Conservation (phyloP, 2,888 invertebrate genomes). For the Polydrusus cervinus region DNA sequence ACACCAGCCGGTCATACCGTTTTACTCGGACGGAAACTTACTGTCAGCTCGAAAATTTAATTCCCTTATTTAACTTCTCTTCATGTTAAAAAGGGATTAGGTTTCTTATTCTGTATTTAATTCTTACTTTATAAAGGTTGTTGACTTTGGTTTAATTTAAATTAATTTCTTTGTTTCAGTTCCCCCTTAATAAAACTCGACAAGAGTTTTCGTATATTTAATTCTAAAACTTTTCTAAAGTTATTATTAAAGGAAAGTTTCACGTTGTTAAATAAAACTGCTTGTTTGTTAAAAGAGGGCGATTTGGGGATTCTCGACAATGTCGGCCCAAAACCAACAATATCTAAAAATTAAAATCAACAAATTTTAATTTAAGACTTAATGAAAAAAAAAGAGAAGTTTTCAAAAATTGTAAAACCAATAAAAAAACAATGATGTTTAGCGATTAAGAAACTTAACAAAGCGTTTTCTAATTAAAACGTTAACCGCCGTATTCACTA, state of each 20-base stretch:
- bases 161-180: slow-evolving; percentile 10
- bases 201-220: slow-evolving; percentile 11
- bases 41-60: neutral
- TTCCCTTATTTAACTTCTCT: slow-evolving; percentile 1
- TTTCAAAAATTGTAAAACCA: neutral
- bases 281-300: slow-evolving; percentile 12
- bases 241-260: slow-evolving; percentile 13
- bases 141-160: slow-evolving; percentile 12
- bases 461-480: no score
- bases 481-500: no score
- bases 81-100: neutral
- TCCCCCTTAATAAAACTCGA: slow-evolving; percentile 11
- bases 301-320: neutral
- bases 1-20: no score
- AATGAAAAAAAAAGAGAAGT: neutral
- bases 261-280: neutral
- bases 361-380: slow-evolving; percentile 7
- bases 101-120: neutral
- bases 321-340: neutral
- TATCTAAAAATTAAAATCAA: neutral
- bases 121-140: neutral
- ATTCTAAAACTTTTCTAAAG: slow-evolving; percentile 10
- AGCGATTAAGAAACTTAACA: neutral
- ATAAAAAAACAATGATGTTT: neutral
- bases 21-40: neutral